Percentiles rank a stretch among this genome's conserved stretches.
phyloP scores from a whole-genome alignment of 2,113 vertebrate species.

The Campylomormyrus tamandua region DNA sequence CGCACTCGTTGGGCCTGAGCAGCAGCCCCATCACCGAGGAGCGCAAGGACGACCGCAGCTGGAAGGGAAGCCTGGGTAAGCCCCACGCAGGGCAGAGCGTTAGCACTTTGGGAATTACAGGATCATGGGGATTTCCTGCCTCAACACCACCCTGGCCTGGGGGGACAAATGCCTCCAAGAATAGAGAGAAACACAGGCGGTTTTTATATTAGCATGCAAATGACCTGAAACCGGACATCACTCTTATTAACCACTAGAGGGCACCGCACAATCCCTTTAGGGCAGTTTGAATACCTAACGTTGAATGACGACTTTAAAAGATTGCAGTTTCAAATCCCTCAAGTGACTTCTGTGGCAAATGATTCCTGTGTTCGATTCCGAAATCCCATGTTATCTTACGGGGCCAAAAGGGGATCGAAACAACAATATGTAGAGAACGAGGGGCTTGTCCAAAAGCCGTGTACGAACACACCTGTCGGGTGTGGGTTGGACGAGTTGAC shows the following conservation, averaged over 20 bases:
- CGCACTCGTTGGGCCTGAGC: constrained; percentile 78
- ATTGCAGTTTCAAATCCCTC: neutral
- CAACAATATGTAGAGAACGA: neutral
- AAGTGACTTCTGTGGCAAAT: neutral
- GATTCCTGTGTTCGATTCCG: neutral
- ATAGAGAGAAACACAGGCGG: neutral
- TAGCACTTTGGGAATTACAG: neutral
- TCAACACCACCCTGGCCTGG: neutral
- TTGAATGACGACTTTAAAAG: neutral
- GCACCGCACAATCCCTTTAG: neutral
- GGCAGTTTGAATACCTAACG: neutral
- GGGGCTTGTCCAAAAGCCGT: neutral
- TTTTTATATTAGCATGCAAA: neutral
- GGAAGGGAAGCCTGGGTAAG: constrained; percentile 95
- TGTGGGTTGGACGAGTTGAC: neutral
- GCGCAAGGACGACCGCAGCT: constrained; percentile 82
- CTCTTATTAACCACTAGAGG: neutral
- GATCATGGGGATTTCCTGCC: neutral
- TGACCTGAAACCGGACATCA: neutral
- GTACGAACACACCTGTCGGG: neutral
- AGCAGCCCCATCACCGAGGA: constrained; percentile 89
- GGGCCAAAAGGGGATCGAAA: neutral
- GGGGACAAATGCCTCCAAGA: neutral
- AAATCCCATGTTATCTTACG: neutral
- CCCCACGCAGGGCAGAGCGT: neutral